Evolutionary conservation across 2,888 invertebrate species (phyloP).

Genomic region (Pyralis farinalis): DNA sequence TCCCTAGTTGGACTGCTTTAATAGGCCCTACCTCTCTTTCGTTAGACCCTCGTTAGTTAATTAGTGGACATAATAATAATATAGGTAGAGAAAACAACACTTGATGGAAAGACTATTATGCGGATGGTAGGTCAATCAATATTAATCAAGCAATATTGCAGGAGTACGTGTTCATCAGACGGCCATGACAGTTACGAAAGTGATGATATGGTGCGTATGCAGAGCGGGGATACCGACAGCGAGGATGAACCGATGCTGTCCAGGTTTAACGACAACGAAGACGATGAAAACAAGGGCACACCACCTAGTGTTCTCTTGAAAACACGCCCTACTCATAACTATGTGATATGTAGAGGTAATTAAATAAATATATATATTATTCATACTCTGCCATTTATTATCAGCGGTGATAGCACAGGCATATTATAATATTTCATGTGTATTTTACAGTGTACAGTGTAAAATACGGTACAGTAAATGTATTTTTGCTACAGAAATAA

Average conservation of each 20-base stretch:
- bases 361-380: not conserved
- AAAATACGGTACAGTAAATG: no score
- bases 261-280: slow-evolving; percentile 22
- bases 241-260: slow-evolving; percentile 43
- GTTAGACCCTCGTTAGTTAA: not conserved
- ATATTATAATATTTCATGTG: no score
- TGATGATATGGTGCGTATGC: slow-evolving; percentile 33
- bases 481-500: slow-evolving; percentile 75
- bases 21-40: no score
- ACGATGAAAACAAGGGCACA: slow-evolving; percentile 45
- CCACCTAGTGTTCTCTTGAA: slow-evolving; percentile 75
- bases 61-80: no score
- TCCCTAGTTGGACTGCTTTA: no score
- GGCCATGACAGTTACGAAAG: slow-evolving; percentile 35
- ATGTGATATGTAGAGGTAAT: slow-evolving; percentile 80
- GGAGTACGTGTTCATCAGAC: slow-evolving; percentile 30
- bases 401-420: no score
- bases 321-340: slow-evolving; percentile 84
- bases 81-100: no score
- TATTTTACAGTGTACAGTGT: no score
- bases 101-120: no score
- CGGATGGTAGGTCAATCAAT: no score
- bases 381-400: no score
- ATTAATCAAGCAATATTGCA: no score
- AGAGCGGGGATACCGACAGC: slow-evolving; percentile 43